Evolutionary conservation across 2,888 invertebrate genomes (phyloP).

Genomic region (Gibbula magus): DNA sequence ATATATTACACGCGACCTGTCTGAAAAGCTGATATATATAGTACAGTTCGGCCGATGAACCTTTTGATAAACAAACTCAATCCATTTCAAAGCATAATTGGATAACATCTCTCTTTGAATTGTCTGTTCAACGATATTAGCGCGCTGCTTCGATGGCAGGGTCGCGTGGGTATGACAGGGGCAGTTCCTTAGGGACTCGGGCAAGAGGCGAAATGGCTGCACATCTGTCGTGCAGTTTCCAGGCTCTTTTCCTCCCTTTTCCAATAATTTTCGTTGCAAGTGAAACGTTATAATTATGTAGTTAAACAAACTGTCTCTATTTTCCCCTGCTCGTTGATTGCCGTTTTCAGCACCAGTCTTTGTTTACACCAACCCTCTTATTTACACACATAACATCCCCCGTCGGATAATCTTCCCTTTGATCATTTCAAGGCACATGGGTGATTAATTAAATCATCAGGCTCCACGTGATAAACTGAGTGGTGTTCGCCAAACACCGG

Average conservation of each 20-base stretch:
- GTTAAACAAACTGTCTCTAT: conserved; percentile 18
- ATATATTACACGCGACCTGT: no score
- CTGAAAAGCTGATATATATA: no score
- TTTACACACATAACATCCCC: neutral
- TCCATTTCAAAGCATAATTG: no score
- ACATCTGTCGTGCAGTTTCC: conserved; percentile 16
- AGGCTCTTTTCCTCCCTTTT: neutral
- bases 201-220: neutral
- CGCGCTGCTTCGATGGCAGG: neutral
- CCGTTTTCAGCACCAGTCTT: neutral
- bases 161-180: neutral
- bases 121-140: no score
- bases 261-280: neutral
- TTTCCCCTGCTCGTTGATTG: neutral
- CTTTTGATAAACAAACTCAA: neutral
- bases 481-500: neutral
- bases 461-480: neutral
- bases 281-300: conserved; percentile 18
- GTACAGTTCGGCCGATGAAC: no score
- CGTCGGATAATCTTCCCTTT: neutral
- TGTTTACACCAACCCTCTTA: neutral
- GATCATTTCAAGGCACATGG: conserved; percentile 5
- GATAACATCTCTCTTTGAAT: no score
- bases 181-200: neutral
- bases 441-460: neutral